A percentile compares a stretch with the other conserved stretches of the same genome.
Evolutionary conservation across 2,888 invertebrate genomes (phyloP).

Genomic region (Drosophila limbata): DNA sequence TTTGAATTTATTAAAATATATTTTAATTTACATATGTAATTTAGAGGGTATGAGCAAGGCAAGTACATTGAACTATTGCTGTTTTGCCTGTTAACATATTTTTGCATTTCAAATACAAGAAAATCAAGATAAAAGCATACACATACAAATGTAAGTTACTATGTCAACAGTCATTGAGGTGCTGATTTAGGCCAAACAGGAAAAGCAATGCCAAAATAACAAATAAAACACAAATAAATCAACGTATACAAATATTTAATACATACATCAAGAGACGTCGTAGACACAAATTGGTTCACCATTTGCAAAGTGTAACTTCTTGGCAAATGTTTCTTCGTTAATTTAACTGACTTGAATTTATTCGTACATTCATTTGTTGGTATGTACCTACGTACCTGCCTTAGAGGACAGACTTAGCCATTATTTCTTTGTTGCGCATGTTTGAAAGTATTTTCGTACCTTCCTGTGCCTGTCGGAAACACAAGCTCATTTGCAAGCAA

Average conservation of each 20-base stretch:
- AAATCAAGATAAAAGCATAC: constrained; percentile 1
- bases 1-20: no score
- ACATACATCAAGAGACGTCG: constrained; percentile 5
- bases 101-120: constrained; percentile 9
- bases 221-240: constrained; percentile 20
- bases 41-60: not conserved
- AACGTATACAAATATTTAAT: not conserved
- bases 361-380: not conserved
- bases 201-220: constrained; percentile 32
- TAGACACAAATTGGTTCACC: constrained; percentile 6
- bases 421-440: constrained; percentile 44
- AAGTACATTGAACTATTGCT: not conserved
- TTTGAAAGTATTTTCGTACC: constrained; percentile 43
- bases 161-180: constrained; percentile 59
- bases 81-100: constrained; percentile 16
- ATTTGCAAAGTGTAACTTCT: constrained; percentile 12
- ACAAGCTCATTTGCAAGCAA: constrained; percentile 29
- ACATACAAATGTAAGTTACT: constrained; percentile 40
- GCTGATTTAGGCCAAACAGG: constrained; percentile 46
- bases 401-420: constrained; percentile 16
- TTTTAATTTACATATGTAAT: no score
- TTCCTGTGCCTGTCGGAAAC: constrained; percentile 48
- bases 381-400: constrained; percentile 1
- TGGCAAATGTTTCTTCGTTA: constrained; percentile 46
- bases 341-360: constrained; percentile 49